Percentiles rank a stretch among this genome's conserved stretches.
Conservation (phyloP, 2,888 invertebrate genomes). For the Hydrotaea cyrtoneurina region DNA sequence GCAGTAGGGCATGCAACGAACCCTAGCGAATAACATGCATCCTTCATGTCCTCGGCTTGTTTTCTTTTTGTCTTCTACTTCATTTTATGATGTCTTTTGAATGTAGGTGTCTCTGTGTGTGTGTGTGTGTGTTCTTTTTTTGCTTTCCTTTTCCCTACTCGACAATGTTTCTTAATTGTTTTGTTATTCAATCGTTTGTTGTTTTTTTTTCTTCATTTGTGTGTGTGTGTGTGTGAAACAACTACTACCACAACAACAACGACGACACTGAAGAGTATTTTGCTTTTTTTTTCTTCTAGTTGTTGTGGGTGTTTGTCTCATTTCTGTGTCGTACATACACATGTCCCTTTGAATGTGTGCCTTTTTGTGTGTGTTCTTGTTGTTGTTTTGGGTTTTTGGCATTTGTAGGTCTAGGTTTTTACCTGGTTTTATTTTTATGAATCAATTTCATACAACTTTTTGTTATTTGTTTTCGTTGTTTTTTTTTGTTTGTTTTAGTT, state of each 20-base stretch:
- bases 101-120: not conserved
- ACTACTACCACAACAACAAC: not conserved
- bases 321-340: no score
- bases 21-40: slow-evolving; percentile 13
- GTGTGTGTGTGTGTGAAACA: no score
- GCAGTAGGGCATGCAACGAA: slow-evolving; percentile 13
- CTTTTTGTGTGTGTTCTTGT: slow-evolving; percentile 8
- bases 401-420: slow-evolving; percentile 65
- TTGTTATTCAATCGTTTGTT: slow-evolving; percentile 31
- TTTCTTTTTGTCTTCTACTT: no score
- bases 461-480: not conserved
- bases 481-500: no score
- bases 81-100: not conserved
- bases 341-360: not conserved
- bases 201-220: not conserved
- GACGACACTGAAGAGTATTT: not conserved
- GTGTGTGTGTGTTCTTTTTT: slow-evolving; percentile 10
- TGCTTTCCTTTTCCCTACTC: slow-evolving; percentile 35
- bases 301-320: not conserved
- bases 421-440: slow-evolving; percentile 50
- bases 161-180: slow-evolving; percentile 36
- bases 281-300: not conserved
- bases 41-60: not conserved
- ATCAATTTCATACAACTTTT: slow-evolving; percentile 46
- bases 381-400: slow-evolving; percentile 25